phyloP scores from a whole-genome alignment of 2,113 vertebrate genomes.

The western clawed frog (Xenopus tropicalis) region UCB_Xtro_10.0 CM004446.2:61687001-61687500 shows the following conservation, averaged over 20 bases:
- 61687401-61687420: not conserved
- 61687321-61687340: not conserved
- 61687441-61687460: not conserved
- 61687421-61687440: conserved; percentile 1
- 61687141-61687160: too few species aligned
- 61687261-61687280: not conserved
- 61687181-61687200: too few species aligned
- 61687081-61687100: too few species aligned
- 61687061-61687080: too few species aligned
- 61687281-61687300: not conserved
- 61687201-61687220: too few species aligned
- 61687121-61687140: too few species aligned
- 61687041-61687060: too few species aligned
- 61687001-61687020: too few species aligned
- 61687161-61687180: too few species aligned
- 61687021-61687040: too few species aligned
- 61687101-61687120: too few species aligned
- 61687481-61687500: not conserved
- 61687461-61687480: conserved; percentile 6
- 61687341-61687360: conserved; percentile 1
- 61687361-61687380: not conserved
- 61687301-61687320: conserved; percentile 1
- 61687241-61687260: not conserved
- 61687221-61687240: not conserved
- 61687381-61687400: not conserved